Conservation (phyloP, 2,797 vertebrate genomes). For the Gymnoscopelus braueri region DNA sequence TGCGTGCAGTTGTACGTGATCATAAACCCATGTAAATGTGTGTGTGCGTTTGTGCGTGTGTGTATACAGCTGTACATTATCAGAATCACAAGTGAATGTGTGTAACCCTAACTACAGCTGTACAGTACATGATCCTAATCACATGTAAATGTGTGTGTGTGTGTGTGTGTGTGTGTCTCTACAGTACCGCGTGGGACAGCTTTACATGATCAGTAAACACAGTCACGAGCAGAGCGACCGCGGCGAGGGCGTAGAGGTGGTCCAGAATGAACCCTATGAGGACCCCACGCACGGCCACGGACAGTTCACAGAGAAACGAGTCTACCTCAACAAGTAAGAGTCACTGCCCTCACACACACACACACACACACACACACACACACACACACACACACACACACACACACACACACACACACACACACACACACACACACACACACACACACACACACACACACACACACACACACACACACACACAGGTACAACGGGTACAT, state of each 20-base stretch:
- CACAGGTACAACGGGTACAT: too few species aligned
- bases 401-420: background rate
- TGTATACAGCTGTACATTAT: too few species aligned
- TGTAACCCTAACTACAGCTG: too few species aligned
- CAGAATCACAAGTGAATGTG: too few species aligned
- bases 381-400: background rate
- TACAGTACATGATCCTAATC: too few species aligned
- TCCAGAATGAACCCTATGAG: slow-evolving; percentile 94
- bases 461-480: too few species aligned
- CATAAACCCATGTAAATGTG: too few species aligned
- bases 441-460: too few species aligned
- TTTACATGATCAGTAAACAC: slow-evolving; percentile 99
- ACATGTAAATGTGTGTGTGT: slow-evolving; percentile 68
- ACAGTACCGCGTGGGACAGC: slow-evolving; percentile 96
- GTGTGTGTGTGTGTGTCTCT: slow-evolving; percentile 43
- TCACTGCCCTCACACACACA: background rate
- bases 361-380: slow-evolving; percentile 2
- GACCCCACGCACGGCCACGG: slow-evolving; percentile 93
- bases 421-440: background rate
- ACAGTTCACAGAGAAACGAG: slow-evolving; percentile 96
- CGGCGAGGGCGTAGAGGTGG: slow-evolving; percentile 96
- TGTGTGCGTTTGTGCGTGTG: too few species aligned
- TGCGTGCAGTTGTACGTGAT: too few species aligned
- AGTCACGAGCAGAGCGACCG: slow-evolving; percentile 97
- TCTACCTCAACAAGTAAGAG: slow-evolving; percentile 96